phyloP scores from a whole-genome alignment of 2,113 vertebrate genomes.

The Eclectus roratus region DNA sequence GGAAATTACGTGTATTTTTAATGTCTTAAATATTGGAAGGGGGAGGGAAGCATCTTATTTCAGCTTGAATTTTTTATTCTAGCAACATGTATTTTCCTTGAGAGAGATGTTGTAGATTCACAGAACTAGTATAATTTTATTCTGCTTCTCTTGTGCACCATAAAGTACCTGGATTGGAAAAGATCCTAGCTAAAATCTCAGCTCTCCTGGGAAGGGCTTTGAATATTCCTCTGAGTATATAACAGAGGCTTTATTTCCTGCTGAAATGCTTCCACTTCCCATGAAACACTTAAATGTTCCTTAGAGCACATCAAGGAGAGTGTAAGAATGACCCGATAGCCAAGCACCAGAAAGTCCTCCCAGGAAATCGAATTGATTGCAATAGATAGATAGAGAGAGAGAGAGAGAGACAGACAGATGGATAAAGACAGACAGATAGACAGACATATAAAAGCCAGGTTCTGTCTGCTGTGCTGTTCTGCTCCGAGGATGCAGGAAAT shows the following conservation, averaged over 20 bases:
- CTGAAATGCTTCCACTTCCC: neutral
- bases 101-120: neutral
- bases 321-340: neutral
- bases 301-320: neutral
- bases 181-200: neutral
- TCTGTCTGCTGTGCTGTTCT: neutral
- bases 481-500: neutral
- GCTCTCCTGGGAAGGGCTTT: neutral
- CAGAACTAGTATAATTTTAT: neutral
- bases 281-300: neutral
- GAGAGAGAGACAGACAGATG: neutral
- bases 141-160: neutral
- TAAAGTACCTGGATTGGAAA: neutral
- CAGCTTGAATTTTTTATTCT: neutral
- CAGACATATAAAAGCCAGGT: neutral
- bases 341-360: neutral
- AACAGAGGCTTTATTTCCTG: neutral
- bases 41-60: neutral
- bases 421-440: neutral
- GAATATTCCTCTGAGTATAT: neutral
- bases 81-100: neutral
- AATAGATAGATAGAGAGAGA: neutral
- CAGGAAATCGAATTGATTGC: neutral
- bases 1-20: neutral
- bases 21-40: neutral